Conservation (phyloP, 2,797 vertebrate genomes). For the Pseudochromis fuscus region DNA sequence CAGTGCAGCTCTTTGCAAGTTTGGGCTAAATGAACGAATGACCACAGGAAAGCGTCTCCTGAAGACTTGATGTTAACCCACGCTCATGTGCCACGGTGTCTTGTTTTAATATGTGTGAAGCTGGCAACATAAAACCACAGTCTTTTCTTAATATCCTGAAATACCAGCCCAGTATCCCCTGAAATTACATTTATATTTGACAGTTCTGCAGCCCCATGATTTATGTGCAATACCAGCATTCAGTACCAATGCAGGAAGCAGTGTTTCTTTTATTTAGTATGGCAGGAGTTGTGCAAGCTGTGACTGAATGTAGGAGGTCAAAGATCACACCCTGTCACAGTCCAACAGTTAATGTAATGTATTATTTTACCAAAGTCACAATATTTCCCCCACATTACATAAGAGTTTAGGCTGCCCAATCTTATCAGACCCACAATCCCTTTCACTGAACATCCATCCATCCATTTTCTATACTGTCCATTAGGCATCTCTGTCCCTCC, state of each 20-base stretch:
- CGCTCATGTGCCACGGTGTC: not conserved
- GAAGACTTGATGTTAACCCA: slow-evolving; percentile 18
- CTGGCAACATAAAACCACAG: not conserved
- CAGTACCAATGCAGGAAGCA: slow-evolving; percentile 12
- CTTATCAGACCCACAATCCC: no score
- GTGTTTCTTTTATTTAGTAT: slow-evolving; percentile 10
- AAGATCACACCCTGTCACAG: not conserved
- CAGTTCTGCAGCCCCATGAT: slow-evolving; percentile 22
- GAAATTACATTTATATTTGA: slow-evolving; percentile 16
- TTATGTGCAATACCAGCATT: slow-evolving; percentile 29
- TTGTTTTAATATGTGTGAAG: slow-evolving; percentile 18
- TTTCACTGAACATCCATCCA: no score
- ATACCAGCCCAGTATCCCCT: slow-evolving; percentile 24
- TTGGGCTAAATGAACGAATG: slow-evolving; percentile 9
- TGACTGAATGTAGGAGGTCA: not conserved
- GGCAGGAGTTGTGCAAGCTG: not conserved
- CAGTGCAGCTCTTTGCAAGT: slow-evolving; percentile 30
- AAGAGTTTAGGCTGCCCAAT: no score
- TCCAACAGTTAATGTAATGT: not conserved
- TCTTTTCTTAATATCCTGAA: slow-evolving; percentile 12
- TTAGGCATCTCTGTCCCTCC: no score
- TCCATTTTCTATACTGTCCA: no score
- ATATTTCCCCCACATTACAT: no score
- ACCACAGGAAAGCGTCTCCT: slow-evolving; percentile 14
- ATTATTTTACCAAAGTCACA: no score